These are phyloP conservation scores for Numida meleagris DNA, from an alignment of 2,113 vertebrate genomes.

Conservation along the genomic window DNA sequence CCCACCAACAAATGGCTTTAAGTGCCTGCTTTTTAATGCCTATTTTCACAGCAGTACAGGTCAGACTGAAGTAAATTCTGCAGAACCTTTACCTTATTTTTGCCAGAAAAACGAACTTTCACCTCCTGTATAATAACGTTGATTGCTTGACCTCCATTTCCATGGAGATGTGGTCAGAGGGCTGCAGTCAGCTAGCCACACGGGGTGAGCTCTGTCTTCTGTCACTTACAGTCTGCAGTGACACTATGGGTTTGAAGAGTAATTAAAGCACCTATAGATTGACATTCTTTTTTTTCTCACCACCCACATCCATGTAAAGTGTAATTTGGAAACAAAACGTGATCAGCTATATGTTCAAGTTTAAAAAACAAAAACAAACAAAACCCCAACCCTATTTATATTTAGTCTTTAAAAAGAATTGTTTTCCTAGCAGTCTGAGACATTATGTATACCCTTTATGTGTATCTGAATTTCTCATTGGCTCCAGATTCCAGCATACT, in stretches of 20 bases:
- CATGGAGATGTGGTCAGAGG: conserved; percentile 34
- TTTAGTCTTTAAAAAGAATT: neutral
- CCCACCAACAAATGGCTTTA: neutral
- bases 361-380: neutral
- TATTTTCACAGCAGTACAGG: neutral
- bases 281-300: neutral
- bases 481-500: neutral
- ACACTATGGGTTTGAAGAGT: neutral
- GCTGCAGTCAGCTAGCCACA: neutral
- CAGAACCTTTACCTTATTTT: conserved; percentile 5
- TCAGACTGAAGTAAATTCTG: neutral
- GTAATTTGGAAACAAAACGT: conserved; percentile 14
- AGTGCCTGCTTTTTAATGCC: neutral
- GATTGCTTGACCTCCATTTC: conserved; percentile 33
- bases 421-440: neutral
- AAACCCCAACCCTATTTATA: neutral
- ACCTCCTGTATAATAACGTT: neutral
- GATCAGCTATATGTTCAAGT: neutral
- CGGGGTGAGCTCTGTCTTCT: neutral
- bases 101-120: conserved; percentile 13
- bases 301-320: neutral
- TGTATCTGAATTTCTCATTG: neutral
- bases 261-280: neutral
- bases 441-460: neutral
- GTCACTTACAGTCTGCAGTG: neutral